phyloP scores from a whole-genome alignment of 2,888 invertebrate species.

The Empis stercorea region DNA sequence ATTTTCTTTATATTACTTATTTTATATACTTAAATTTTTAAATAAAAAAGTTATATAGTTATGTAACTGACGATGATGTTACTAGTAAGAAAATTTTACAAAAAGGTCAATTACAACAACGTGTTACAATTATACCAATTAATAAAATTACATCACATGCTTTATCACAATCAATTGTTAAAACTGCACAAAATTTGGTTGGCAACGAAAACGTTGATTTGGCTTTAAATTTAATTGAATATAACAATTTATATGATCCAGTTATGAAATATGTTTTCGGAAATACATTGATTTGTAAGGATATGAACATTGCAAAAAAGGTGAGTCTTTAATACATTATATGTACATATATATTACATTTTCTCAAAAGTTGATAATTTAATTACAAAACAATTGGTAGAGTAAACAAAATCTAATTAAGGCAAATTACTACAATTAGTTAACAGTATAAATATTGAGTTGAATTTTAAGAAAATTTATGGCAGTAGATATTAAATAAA shows the following conservation, averaged over 20 bases:
- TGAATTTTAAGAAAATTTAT: no score
- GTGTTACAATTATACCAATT: slow-evolving; percentile 82
- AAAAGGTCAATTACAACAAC: slow-evolving; percentile 61
- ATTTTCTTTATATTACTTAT: no score
- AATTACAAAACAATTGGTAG: no score
- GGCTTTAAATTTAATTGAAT: slow-evolving; percentile 68
- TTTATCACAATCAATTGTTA: slow-evolving; percentile 47
- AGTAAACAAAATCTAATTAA: no score
- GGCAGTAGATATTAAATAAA: not conserved
- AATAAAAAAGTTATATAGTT: slow-evolving; percentile 87
- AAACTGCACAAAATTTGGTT: slow-evolving; percentile 56
- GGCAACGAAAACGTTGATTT: slow-evolving; percentile 70
- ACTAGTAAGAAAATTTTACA: slow-evolving; percentile 77
- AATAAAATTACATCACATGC: slow-evolving; percentile 63
- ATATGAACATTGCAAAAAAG: slow-evolving; percentile 63
- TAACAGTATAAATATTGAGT: no score
- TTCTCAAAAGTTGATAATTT: no score
- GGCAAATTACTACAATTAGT: no score
- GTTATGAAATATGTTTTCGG: slow-evolving; percentile 90
- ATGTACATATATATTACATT: no score
- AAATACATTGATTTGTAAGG: slow-evolving; percentile 65
- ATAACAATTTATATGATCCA: slow-evolving; percentile 46
- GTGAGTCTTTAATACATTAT: slow-evolving; percentile 19
- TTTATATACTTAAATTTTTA: slow-evolving; percentile 20
- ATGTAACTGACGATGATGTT: slow-evolving; percentile 76